phyloP scores from a whole-genome alignment of 2,113 vertebrate species.

The Marmota monax region DNA sequence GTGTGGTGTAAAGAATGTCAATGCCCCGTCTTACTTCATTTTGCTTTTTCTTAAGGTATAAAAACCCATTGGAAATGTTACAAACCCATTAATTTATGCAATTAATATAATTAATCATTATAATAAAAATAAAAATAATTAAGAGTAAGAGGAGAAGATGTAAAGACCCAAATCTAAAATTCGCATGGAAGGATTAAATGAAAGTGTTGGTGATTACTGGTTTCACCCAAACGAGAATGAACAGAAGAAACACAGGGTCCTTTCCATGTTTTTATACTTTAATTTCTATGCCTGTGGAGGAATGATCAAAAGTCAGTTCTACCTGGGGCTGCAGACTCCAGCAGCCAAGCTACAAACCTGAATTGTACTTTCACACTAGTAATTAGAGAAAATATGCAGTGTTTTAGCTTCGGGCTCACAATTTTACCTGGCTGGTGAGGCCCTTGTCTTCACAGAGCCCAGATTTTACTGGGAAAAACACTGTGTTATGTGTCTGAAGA shows the following conservation, averaged over 20 bases:
- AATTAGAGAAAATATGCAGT: not conserved
- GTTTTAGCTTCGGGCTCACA: not conserved
- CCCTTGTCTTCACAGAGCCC: not conserved
- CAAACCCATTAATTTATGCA: not conserved
- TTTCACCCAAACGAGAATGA: not conserved
- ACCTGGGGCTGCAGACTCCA: not conserved
- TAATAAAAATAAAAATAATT: not conserved
- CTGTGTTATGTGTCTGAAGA: not conserved
- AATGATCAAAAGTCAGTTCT: not conserved
- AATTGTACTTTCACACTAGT: not conserved
- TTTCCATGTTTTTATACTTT: not conserved
- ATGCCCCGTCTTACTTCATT: not conserved
- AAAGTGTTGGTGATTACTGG: not conserved
- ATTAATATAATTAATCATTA: not conserved
- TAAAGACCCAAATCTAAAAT: conserved; percentile 1
- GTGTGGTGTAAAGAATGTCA: conserved; percentile 56
- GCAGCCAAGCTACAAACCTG: not conserved
- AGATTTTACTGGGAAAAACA: not conserved
- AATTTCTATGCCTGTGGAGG: not conserved
- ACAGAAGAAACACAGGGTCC: not conserved
- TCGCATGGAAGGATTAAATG: not conserved
- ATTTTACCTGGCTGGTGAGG: not conserved
- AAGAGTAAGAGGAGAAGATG: not conserved
- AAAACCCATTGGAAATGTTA: not conserved
- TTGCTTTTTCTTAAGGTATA: not conserved